phyloP scores from a whole-genome alignment of 2,888 invertebrate genomes.

The Cerastis rubricosa region DNA sequence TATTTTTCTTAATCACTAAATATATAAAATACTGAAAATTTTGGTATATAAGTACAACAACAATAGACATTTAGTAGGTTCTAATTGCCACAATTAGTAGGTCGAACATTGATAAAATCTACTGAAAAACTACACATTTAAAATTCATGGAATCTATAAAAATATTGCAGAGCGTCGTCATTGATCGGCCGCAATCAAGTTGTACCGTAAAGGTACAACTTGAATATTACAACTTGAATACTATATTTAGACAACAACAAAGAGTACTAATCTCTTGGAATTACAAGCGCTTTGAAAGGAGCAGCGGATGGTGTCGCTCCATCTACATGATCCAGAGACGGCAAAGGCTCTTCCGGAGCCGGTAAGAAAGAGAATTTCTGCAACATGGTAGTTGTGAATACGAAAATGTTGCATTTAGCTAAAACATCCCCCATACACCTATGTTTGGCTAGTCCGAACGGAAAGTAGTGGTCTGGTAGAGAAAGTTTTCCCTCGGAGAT shows the following conservation, averaged over 20 bases:
- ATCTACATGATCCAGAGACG: slow-evolving; percentile 93
- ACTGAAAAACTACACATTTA: background rate
- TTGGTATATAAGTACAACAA: background rate
- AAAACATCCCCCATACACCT: slow-evolving; percentile 95
- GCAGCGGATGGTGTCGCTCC: slow-evolving; percentile 95
- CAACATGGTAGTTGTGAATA: slow-evolving; percentile 93
- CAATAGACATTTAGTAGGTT: background rate
- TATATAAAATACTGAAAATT: background rate
- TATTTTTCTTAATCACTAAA: no score
- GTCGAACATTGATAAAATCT: background rate
- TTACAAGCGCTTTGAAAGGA: slow-evolving; percentile 93
- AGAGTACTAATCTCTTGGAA: slow-evolving; percentile 79
- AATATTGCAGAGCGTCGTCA: background rate
- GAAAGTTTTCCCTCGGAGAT: slow-evolving; percentile 91
- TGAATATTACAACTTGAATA: no score
- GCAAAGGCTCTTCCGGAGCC: slow-evolving; percentile 92
- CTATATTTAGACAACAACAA: background rate
- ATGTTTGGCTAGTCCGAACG: slow-evolving; percentile 95
- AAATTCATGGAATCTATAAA: background rate
- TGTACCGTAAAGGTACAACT: no score
- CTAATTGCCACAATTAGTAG: background rate
- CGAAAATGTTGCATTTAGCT: slow-evolving; percentile 95
- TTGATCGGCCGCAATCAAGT: background rate
- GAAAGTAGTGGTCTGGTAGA: slow-evolving; percentile 93
- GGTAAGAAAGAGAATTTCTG: slow-evolving; percentile 93